Percentiles rank a stretch among this genome's conserved stretches.
phyloP scores from a whole-genome alignment of 2,797 vertebrate species.

The Synanceia verrucosa region DNA sequence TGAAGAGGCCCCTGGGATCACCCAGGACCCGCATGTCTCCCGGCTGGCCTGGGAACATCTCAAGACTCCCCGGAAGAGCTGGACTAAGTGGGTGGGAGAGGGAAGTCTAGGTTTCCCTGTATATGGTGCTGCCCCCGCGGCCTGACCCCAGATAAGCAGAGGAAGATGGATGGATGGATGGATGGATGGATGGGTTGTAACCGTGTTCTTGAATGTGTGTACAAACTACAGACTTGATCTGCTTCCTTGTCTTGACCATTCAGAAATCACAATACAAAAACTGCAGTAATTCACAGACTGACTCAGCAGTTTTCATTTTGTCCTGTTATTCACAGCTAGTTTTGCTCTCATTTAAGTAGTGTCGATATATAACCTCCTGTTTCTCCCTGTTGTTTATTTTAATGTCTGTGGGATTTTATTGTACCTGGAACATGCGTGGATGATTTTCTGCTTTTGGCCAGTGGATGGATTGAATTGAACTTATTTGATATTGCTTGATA shows the following conservation, averaged over 20 bases:
- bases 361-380: neutral
- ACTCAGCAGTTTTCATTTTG: neutral
- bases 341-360: neutral
- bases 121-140: too few relatives aligned
- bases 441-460: neutral
- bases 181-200: too few relatives aligned
- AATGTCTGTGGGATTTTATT: slow-evolving; percentile 9
- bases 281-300: neutral
- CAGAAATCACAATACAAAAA: neutral
- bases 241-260: fast-evolving
- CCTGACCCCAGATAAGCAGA: too few relatives aligned
- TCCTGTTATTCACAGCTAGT: neutral
- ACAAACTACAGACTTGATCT: neutral
- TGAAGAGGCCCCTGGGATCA: too few relatives aligned
- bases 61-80: too few relatives aligned
- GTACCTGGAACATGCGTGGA: neutral
- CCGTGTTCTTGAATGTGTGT: neutral
- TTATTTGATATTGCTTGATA: neutral
- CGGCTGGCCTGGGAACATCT: too few relatives aligned
- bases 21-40: too few relatives aligned
- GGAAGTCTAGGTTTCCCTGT: too few relatives aligned
- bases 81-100: too few relatives aligned
- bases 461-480: neutral
- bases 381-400: slow-evolving; percentile 6
- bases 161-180: too few relatives aligned